phyloP scores from a whole-genome alignment of 2,113 vertebrate species.

The Eretmochelys imbricata region DNA sequence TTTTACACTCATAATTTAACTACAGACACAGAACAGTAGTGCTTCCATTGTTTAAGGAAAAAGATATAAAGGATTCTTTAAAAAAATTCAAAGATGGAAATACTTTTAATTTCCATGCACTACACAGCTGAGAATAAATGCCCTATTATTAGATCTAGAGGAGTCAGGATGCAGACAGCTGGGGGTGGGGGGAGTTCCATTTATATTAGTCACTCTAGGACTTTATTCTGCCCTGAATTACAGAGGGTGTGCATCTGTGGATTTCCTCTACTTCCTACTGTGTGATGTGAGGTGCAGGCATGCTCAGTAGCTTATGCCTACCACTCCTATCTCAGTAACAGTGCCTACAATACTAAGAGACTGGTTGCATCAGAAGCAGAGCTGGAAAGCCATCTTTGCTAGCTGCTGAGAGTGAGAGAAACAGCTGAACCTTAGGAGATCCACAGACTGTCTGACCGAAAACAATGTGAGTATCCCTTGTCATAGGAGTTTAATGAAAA shows the following conservation, averaged over 20 bases:
- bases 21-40: background rate
- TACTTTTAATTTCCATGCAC: background rate
- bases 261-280: background rate
- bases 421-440: background rate
- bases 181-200: too few relatives aligned
- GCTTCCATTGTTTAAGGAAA: background rate
- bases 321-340: constrained; percentile 56
- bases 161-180: background rate
- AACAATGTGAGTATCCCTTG: constrained; percentile 60
- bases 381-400: constrained; percentile 71
- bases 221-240: background rate
- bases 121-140: background rate
- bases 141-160: background rate
- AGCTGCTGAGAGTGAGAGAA: constrained; percentile 15
- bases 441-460: background rate
- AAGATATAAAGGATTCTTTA: background rate
- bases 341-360: constrained; percentile 38
- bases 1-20: background rate
- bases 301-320: constrained; percentile 71
- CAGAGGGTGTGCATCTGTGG: background rate
- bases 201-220: background rate
- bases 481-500: background rate
- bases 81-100: background rate
- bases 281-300: constrained; percentile 59
- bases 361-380: constrained; percentile 38